These are phyloP conservation scores for Porites cylindrica DNA, from an alignment of 92 coral and sea anemone genomes.

Conservation along the genomic window DNA sequence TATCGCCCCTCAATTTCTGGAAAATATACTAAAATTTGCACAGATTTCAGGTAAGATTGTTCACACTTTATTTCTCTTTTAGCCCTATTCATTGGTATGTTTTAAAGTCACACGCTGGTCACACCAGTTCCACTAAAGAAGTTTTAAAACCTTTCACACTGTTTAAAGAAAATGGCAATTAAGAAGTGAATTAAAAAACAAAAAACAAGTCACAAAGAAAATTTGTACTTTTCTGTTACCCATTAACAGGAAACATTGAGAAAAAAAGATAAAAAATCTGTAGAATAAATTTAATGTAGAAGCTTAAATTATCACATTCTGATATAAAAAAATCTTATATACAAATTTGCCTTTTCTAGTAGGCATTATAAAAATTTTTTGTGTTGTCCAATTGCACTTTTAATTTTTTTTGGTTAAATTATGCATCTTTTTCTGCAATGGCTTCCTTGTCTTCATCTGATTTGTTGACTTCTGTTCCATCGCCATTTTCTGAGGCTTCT, in stretches of 20 bases:
- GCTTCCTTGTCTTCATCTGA: slow-evolving; percentile 46
- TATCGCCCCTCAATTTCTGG: too few relatives aligned
- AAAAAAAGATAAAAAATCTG: slow-evolving; percentile 3
- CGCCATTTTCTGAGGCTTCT: slow-evolving; percentile 39
- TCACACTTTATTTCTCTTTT: slow-evolving; percentile 33
- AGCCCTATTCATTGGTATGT: neutral
- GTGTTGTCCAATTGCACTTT: slow-evolving; percentile 36
- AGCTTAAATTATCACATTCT: slow-evolving; percentile 41
- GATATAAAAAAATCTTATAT: slow-evolving; percentile 32
- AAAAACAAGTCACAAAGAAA: neutral
- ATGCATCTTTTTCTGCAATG: neutral
- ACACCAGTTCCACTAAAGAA: neutral
- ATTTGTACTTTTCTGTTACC: neutral
- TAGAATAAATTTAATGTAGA: neutral
- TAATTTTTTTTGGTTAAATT: neutral
- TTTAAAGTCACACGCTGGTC: slow-evolving; percentile 2
- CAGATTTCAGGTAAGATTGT: neutral
- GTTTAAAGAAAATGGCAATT: neutral
- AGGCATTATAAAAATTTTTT: too few relatives aligned
- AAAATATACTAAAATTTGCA: neutral
- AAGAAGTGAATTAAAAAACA: neutral
- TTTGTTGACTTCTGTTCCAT: slow-evolving; percentile 29
- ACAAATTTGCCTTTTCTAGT: slow-evolving; percentile 19
- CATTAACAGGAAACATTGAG: neutral
- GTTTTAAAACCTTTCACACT: neutral